These are phyloP conservation scores for Brachionus koreanus DNA, from an alignment of 1,140 invertebrate species.

Conservation along the genomic window DNA sequence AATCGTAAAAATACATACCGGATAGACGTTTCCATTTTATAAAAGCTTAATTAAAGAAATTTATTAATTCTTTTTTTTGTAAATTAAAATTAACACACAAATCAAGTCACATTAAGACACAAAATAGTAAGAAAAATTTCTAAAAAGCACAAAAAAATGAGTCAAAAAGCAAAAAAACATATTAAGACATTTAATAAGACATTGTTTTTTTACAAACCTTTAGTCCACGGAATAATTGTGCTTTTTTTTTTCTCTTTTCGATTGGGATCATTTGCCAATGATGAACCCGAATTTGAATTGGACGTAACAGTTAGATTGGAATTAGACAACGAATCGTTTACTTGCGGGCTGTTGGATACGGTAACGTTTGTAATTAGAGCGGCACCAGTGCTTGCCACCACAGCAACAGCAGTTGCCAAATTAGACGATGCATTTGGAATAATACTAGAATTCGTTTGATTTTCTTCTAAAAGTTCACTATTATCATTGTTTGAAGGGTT, in stretches of 20 bases:
- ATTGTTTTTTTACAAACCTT: slow-evolving; percentile 5
- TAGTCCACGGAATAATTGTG: slow-evolving; percentile 41
- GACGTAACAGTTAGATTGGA: neutral
- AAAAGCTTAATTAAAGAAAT: neutral
- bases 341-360: neutral
- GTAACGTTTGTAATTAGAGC: slow-evolving; percentile 25
- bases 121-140: neutral
- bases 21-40: slow-evolving; percentile 33
- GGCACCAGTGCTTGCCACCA: neutral
- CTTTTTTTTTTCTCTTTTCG: slow-evolving; percentile 42
- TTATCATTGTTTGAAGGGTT: slow-evolving; percentile 7
- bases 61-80: neutral
- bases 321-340: neutral
- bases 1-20: slow-evolving; percentile 7
- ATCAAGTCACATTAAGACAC: neutral
- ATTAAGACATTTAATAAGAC: neutral
- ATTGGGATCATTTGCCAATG: neutral
- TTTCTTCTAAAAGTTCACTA: neutral
- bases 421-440: slow-evolving; percentile 28
- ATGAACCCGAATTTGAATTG: neutral
- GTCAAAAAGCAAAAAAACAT: neutral
- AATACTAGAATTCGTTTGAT: neutral
- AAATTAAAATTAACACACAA: neutral
- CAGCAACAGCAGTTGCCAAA: neutral
- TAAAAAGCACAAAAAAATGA: neutral